Evolutionary conservation across 2,113 vertebrate genomes (phyloP).

Genomic region (Zosterops borbonicus): DNA sequence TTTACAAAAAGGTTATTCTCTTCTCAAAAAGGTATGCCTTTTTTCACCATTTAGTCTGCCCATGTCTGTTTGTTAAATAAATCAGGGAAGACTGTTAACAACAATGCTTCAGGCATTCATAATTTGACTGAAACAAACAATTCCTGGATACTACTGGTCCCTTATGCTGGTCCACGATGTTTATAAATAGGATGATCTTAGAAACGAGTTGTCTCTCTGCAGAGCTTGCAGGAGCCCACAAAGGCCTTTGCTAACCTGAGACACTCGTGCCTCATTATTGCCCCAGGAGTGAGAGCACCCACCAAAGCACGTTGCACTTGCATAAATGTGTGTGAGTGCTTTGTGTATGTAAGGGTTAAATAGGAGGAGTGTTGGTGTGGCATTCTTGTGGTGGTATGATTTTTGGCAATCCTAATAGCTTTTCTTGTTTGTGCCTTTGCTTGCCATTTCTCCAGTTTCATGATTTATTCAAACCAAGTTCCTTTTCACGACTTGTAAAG

Average conservation of each 20-base stretch:
- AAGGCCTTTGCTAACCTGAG: not conserved
- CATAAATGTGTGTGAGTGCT: not conserved
- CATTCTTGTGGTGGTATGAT: not conserved
- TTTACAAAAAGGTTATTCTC: constrained; percentile 17
- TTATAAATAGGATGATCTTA: not conserved
- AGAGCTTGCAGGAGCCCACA: not conserved
- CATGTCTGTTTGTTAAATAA: constrained; percentile 29
- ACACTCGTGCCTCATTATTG: not conserved
- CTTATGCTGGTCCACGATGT: not conserved
- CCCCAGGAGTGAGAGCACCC: rapidly evolving
- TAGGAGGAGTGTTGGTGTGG: rapidly evolving
- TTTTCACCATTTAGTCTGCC: constrained; percentile 12
- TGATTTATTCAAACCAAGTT: not conserved
- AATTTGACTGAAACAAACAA: constrained; percentile 37
- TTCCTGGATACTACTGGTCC: not conserved
- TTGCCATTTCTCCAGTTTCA: not conserved
- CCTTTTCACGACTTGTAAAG: not conserved
- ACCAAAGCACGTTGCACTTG: rapidly evolving
- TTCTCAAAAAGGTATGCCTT: not conserved
- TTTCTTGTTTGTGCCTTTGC: not conserved
- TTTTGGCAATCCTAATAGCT: not conserved
- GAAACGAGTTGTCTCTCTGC: not conserved
- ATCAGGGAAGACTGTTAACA: constrained; percentile 4
- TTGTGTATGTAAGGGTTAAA: not conserved
- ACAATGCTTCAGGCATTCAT: not conserved